Percentiles rank a stretch among this genome's conserved stretches.
Evolutionary conservation across 2,113 vertebrate genomes (phyloP).

Genomic region (Cnemophilus loriae): DNA sequence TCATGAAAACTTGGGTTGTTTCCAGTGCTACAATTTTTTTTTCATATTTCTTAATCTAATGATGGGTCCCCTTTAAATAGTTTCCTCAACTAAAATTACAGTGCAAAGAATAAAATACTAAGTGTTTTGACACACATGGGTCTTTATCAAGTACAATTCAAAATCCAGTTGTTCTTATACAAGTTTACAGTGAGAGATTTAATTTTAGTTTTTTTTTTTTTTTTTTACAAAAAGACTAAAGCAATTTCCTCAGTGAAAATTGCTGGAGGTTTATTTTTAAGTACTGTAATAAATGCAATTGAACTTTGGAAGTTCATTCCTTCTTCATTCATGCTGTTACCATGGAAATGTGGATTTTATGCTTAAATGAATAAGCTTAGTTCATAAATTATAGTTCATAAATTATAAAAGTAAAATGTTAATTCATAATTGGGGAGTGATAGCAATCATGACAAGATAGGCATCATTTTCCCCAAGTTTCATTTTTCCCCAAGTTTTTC

Average conservation of each 20-base stretch:
- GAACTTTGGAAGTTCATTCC: constrained; percentile 22
- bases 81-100: neutral
- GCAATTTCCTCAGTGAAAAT: constrained; percentile 8
- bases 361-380: constrained; percentile 48
- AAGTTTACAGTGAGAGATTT: neutral
- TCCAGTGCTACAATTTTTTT: neutral
- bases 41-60: neutral
- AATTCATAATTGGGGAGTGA: constrained; percentile 30
- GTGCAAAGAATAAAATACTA: neutral
- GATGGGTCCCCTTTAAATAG: neutral
- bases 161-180: neutral
- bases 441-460: neutral
- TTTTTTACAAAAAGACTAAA: neutral
- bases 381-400: constrained; percentile 50
- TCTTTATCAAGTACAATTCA: neutral
- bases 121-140: neutral
- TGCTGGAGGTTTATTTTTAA: constrained; percentile 43
- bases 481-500: neutral
- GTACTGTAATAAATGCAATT: constrained; percentile 38
- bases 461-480: neutral
- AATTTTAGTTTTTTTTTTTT: neutral
- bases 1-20: neutral
- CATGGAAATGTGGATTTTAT: constrained; percentile 57
- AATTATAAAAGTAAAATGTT: constrained; percentile 50
- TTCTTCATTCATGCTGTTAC: constrained; percentile 60